Base-by-base conservation (phyloP, 37 sponge, comb jelly and placozoan species). In the Cliona cf. orientalis region DNA sequence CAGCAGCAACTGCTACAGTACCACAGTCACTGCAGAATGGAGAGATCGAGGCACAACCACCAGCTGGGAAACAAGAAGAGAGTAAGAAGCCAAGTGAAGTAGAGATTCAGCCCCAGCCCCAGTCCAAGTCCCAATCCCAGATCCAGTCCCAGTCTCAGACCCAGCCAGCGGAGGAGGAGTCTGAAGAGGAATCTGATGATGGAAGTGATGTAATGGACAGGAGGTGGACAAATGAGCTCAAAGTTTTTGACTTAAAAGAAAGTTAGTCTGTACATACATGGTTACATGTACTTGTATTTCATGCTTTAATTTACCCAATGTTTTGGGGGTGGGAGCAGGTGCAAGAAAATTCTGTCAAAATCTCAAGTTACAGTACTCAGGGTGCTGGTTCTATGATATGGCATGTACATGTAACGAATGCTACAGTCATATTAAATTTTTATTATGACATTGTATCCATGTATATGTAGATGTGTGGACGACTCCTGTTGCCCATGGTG, bases 191-290 rank as follows among this genome's bases (percentile, higher is more conserved):
- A 3, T 59, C 53, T 4, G 71, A 80, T 25, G 60, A 49, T 3
- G 45, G 21, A 17, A 4, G 9, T 2, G 53, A 14, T 9, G 14
- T 46, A 19, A 67, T 71, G 19, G 26, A n/a, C 28, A 75, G 81
- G 75, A 49, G 65, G 26, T 88, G 88, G 87, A 88, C 88, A 1
- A 88, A 88, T 76, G 82, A 88, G 35, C 49, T 75, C 11, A 68
- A 81, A 22, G 60, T 81, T 11, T 88, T 69, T 69, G 44, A 75
- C 42, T 31, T 88, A 23, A 25, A 44, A 1, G 36, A 36, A 7
- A 65, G 88, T 88, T 38, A 38, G 81, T 74, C 17, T 74, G 56
- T 63, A 4, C 39, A 19, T 69, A 36, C 39, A 58, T 69, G 29
- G 37, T 5, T 69, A 38, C 37, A 69, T 28, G 6, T 25, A 62